Evolutionary conservation across 53 echinoderm and acorn worm species (phyloP).

Genomic region (Hippasteria phrygiana): DNA sequence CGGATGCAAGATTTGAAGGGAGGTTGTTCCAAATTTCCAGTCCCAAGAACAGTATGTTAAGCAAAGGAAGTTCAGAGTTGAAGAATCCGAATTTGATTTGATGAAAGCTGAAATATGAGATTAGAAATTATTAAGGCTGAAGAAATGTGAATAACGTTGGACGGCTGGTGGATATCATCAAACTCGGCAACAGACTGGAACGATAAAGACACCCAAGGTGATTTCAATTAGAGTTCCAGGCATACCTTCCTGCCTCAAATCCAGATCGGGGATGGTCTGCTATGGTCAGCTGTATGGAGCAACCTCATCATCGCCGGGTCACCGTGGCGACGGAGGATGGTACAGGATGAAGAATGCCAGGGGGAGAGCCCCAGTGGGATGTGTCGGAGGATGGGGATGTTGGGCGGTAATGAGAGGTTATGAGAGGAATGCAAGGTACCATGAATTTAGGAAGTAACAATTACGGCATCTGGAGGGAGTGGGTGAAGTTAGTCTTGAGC

Average conservation of each 20-base stretch:
- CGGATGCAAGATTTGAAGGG: too few species aligned
- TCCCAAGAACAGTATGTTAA: too few species aligned
- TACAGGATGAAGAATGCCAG: neutral
- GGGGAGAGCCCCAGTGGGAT: neutral
- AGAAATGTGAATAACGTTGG: neutral
- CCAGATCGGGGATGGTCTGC: neutral
- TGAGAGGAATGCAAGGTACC: neutral
- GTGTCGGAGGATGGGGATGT: neutral
- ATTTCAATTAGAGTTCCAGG: constrained; percentile 47
- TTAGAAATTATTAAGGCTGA: neutral
- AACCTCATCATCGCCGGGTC: neutral
- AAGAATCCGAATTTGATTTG: too few species aligned
- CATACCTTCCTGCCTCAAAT: neutral
- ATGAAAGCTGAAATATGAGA: too few species aligned
- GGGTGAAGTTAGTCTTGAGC: neutral
- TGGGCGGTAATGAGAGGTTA: neutral
- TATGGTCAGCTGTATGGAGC: neutral
- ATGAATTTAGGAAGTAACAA: neutral
- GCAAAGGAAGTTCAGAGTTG: too few species aligned
- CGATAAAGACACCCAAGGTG: constrained; percentile 17
- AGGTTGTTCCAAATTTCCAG: too few species aligned
- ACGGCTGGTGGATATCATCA: neutral
- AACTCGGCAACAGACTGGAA: neutral
- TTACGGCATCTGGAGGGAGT: too few species aligned
- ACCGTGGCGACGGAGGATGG: neutral